Conservation (phyloP, 2,113 vertebrate species). For the Chaenocephalus aceratus region DNA sequence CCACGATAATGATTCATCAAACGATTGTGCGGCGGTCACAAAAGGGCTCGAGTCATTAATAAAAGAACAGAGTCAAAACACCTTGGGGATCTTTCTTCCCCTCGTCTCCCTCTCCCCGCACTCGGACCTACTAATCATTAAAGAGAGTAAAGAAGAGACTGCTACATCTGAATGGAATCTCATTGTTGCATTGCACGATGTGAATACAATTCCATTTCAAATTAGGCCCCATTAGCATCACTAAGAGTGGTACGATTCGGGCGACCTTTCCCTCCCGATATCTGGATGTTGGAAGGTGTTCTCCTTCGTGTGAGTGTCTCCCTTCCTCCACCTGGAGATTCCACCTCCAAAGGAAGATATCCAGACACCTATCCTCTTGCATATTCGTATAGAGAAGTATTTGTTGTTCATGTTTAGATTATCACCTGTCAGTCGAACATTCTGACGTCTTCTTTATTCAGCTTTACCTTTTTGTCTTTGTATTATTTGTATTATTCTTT, state of each 20-base stretch:
- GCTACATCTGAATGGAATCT: constrained; percentile 77
- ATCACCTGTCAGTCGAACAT: background rate
- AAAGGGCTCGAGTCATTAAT: constrained; percentile 84
- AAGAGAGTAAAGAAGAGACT: constrained; percentile 69
- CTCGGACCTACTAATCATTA: constrained; percentile 81
- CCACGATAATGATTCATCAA: constrained; percentile 82
- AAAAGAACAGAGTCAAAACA: constrained; percentile 83
- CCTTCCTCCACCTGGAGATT: constrained; percentile 12
- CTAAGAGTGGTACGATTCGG: constrained; percentile 60
- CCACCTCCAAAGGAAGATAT: constrained; percentile 33
- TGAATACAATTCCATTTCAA: constrained; percentile 80
- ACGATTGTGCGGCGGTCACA: constrained; percentile 70
- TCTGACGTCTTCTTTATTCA: too few species aligned
- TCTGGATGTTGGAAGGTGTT: constrained; percentile 64
- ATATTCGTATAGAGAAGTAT: too few species aligned
- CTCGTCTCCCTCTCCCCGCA: constrained; percentile 23
- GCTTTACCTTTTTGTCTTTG: too few species aligned
- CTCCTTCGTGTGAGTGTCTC: constrained; percentile 26
- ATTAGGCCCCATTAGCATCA: constrained; percentile 82
- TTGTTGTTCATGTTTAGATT: background rate
- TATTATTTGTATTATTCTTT: too few species aligned
- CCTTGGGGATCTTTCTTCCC: constrained; percentile 69
- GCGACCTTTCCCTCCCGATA: constrained; percentile 61
- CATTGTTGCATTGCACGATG: constrained; percentile 73
- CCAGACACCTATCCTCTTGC: too few species aligned